Conservation (phyloP, 2,113 vertebrate genomes). For the Zosterops japonicus region DNA sequence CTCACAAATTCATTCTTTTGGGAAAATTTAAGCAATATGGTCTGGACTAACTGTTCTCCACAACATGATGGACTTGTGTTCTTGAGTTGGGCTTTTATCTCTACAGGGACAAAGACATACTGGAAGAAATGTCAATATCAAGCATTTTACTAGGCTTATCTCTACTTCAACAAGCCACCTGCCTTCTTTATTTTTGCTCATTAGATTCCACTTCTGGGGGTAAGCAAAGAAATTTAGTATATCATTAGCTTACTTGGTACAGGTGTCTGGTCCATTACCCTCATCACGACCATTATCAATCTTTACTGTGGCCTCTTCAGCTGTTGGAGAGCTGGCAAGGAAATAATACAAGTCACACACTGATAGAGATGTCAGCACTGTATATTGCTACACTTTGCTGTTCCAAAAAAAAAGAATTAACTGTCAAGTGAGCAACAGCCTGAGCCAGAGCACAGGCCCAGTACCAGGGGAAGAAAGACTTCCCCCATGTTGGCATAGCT, state of each 20-base stretch:
- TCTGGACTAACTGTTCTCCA: not conserved
- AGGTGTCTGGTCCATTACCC: constrained; percentile 64
- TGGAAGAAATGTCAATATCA: not conserved
- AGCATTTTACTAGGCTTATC: not conserved
- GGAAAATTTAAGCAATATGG: not conserved
- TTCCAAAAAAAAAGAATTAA: not conserved
- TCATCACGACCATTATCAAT: constrained; percentile 86
- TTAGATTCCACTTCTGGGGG: not conserved
- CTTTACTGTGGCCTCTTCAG: constrained; percentile 76
- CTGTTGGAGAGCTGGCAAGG: constrained; percentile 58
- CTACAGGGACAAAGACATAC: not conserved
- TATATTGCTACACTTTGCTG: not conserved
- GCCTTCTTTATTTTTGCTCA: not conserved
- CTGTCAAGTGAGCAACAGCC: not conserved
- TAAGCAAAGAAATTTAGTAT: not conserved
- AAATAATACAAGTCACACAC: not conserved
- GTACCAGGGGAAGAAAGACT: not conserved
- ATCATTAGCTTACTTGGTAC: constrained; percentile 76
- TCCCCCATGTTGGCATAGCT: not conserved
- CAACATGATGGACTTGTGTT: not conserved
- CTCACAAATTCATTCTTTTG: not conserved
- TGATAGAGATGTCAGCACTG: not conserved
- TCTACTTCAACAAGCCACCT: not conserved
- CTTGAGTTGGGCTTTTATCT: not conserved
- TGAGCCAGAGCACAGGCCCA: not conserved